A percentile compares a stretch with the other conserved stretches of the same genome.
Evolutionary conservation across 2,888 invertebrate species (phyloP).

Genomic region (Sisyra nigra): DNA sequence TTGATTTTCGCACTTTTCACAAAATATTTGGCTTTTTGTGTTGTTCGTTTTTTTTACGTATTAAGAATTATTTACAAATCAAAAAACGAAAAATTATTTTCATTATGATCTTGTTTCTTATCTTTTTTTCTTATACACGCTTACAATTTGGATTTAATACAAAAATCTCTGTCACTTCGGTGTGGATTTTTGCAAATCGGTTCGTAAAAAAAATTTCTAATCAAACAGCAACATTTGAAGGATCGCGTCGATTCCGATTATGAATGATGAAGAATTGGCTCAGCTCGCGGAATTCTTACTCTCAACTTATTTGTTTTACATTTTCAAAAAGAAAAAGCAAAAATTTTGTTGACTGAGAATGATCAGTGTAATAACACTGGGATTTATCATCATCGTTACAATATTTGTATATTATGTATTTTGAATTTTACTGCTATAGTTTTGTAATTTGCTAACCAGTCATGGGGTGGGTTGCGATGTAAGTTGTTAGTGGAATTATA

Average conservation of each 20-base stretch:
- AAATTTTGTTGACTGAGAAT: neutral
- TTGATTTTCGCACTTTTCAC: neutral
- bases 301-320: neutral
- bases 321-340: constrained; percentile 1
- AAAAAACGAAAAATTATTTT: too few relatives aligned
- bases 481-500: too few relatives aligned
- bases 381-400: neutral
- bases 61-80: neutral
- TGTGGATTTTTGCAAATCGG: neutral
- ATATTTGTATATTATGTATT: too few relatives aligned
- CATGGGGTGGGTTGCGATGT: too few relatives aligned
- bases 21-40: neutral
- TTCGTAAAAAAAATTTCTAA: constrained; percentile 1
- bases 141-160: constrained; percentile 6
- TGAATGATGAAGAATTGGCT: constrained; percentile 29
- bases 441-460: too few relatives aligned
- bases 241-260: constrained; percentile 43
- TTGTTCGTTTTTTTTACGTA: neutral
- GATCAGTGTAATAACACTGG: constrained; percentile 9
- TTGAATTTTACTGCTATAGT: too few relatives aligned
- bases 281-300: neutral
- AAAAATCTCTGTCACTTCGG: too few relatives aligned
- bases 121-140: constrained; percentile 4
- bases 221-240: constrained; percentile 36
- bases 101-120: too few relatives aligned